Evolutionary conservation across 1,140 invertebrate species (phyloP).

Genomic region (Thalassaphorura encarpata): DNA sequence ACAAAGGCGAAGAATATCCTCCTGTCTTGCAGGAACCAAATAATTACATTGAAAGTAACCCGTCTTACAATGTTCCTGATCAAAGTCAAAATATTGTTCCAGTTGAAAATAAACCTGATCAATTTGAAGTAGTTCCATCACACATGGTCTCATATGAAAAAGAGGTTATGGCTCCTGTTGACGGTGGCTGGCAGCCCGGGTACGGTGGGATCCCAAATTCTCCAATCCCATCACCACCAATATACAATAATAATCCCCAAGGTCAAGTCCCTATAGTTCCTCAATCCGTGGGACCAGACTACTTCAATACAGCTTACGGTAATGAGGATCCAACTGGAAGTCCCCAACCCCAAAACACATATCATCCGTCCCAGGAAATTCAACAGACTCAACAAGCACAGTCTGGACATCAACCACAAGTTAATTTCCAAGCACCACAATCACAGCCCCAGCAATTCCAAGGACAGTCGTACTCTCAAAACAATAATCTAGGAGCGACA

Average conservation of each 20-base stretch:
- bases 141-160: slow-evolving; percentile 13
- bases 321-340: background rate
- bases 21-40: no score
- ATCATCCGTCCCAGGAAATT: background rate
- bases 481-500: slow-evolving; percentile 17
- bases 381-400: background rate
- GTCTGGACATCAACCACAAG: background rate
- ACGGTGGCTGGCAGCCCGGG: background rate
- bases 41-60: no score
- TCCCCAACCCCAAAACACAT: slow-evolving; percentile 7
- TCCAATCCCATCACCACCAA: background rate
- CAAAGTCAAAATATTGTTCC: no score
- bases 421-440: background rate
- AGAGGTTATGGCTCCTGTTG: background rate
- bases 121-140: slow-evolving; percentile 11
- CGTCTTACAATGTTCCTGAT: no score
- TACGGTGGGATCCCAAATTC: background rate
- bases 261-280: slow-evolving; percentile 20
- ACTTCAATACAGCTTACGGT: slow-evolving; percentile 25
- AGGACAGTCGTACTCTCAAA: no score
- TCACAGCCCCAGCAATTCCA: no score
- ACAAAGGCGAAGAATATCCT: no score
- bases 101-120: no score
- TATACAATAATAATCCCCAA: background rate
- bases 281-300: slow-evolving; percentile 25